These are phyloP conservation scores for Centropus unirufus DNA, from an alignment of 2,113 vertebrate genomes.

Conservation along the genomic window DNA sequence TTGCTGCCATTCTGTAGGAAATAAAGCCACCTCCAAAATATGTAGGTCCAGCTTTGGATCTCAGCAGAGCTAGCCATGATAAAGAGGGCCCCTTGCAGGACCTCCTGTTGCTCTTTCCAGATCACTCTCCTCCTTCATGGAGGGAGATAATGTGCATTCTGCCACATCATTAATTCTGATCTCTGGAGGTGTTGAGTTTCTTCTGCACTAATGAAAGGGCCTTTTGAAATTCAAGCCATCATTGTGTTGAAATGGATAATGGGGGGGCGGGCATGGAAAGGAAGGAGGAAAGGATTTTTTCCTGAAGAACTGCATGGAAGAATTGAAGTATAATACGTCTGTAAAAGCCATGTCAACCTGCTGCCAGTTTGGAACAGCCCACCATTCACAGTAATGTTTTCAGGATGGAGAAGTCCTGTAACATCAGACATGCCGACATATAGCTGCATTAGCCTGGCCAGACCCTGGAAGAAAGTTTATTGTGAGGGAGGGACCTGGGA, in stretches of 20 bases:
- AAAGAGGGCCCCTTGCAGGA: background rate
- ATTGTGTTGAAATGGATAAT: background rate
- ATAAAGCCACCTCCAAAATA: background rate
- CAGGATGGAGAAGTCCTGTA: background rate
- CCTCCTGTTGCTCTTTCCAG: background rate
- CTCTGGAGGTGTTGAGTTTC: constrained; percentile 32
- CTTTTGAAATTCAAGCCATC: constrained; percentile 34
- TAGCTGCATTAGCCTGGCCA: background rate
- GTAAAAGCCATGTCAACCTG: background rate
- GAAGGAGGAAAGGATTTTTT: background rate
- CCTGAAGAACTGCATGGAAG: background rate
- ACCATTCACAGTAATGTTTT: background rate
- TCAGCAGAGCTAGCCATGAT: background rate
- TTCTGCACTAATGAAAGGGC: background rate
- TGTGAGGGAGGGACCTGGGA: background rate
- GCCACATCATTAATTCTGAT: constrained; percentile 17
- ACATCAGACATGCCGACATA: background rate
- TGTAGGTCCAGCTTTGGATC: background rate
- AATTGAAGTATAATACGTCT: background rate
- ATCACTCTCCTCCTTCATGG: background rate
- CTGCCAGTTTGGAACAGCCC: background rate
- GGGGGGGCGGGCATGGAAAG: background rate
- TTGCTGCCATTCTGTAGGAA: constrained; percentile 6
- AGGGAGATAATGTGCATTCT: background rate
- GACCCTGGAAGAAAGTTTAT: background rate